These are phyloP conservation scores for Ferdinandea cuprea DNA, from an alignment of 2,888 invertebrate species.

Conservation along the genomic window DNA sequence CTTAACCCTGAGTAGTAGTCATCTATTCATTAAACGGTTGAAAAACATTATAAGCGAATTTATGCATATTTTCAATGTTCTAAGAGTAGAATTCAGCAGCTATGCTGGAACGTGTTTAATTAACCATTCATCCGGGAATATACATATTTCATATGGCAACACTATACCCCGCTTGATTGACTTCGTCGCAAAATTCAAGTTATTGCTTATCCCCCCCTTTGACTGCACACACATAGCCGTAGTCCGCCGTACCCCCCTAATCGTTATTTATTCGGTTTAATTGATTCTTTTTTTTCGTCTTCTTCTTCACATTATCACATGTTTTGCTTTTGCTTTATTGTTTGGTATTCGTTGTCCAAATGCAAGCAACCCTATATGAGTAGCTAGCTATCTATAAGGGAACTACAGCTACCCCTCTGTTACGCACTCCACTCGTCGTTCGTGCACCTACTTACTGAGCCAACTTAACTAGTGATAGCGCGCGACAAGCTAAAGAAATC, in stretches of 20 bases:
- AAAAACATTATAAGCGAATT: too few relatives aligned
- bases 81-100: too few relatives aligned
- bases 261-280: slow-evolving; percentile 50
- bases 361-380: slow-evolving; percentile 51
- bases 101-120: too few relatives aligned
- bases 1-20: too few relatives aligned
- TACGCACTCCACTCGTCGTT: too few relatives aligned
- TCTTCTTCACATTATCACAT: slow-evolving; percentile 35
- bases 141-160: slow-evolving; percentile 29
- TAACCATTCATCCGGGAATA: too few relatives aligned
- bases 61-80: too few relatives aligned
- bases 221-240: not conserved
- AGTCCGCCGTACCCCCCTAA: slow-evolving; percentile 14
- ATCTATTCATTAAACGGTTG: too few relatives aligned
- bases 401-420: not conserved
- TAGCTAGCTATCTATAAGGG: not conserved
- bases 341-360: not conserved
- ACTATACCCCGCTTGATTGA: slow-evolving; percentile 35
- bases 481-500: slow-evolving; percentile 10
- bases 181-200: slow-evolving; percentile 52
- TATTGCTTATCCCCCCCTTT: not conserved
- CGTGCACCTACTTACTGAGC: not conserved
- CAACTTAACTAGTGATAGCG: not conserved
- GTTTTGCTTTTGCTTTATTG: slow-evolving; percentile 10
- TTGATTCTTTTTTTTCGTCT: slow-evolving; percentile 43